phyloP scores from a whole-genome alignment of 2,888 invertebrate genomes.

The Stratiomys singularior region DNA sequence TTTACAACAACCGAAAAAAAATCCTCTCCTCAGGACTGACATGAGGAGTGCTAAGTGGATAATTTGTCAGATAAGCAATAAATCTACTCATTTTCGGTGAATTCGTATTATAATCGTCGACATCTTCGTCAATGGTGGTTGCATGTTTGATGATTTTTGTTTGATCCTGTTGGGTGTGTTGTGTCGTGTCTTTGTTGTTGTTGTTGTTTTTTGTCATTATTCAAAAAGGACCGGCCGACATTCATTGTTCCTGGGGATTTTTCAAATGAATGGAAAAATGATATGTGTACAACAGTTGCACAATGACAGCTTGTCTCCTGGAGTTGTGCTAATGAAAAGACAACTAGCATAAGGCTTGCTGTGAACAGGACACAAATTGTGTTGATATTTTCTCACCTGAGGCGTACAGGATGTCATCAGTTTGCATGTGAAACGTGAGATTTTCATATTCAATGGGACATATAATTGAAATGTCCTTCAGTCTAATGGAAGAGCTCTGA shows the following conservation, averaged over 20 bases:
- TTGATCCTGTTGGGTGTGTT: background rate
- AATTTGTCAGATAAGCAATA: slow-evolving; percentile 44
- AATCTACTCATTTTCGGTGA: slow-evolving; percentile 35
- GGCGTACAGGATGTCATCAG: background rate
- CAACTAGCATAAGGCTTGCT: background rate
- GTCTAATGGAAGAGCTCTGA: too few species aligned
- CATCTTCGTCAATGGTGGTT: background rate
- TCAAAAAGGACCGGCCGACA: background rate
- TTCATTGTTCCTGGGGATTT: background rate
- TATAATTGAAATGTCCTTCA: too few species aligned
- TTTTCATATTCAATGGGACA: too few species aligned
- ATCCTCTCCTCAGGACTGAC: slow-evolving; percentile 3
- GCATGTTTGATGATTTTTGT: background rate
- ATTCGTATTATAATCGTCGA: slow-evolving; percentile 24
- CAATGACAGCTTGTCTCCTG: slow-evolving; percentile 31
- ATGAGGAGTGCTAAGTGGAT: slow-evolving; percentile 38
- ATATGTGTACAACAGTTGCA: slow-evolving; percentile 20
- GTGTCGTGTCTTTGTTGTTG: background rate
- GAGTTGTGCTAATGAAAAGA: background rate
- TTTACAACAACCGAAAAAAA: too few species aligned
- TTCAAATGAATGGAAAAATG: slow-evolving; percentile 17
- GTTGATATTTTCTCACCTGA: slow-evolving; percentile 27
- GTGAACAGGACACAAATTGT: background rate
- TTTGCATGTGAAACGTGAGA: background rate
- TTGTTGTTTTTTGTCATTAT: too few species aligned